Evolutionary conservation across 2,888 invertebrate genomes (phyloP).

Genomic region (Pseudococcus jackbeardsleyi): DNA sequence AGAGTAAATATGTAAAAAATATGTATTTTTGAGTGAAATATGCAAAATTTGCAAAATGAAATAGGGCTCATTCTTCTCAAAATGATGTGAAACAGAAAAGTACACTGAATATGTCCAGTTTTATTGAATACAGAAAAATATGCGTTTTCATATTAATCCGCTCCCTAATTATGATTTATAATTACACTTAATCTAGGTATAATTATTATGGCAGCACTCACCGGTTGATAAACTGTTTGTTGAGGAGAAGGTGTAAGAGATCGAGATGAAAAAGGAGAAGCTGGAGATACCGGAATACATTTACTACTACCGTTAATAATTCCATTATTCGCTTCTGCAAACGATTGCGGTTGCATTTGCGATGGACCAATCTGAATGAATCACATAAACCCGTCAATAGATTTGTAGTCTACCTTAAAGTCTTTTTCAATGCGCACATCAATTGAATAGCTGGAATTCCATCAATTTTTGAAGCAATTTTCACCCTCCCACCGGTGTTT

Average conservation of each 20-base stretch:
- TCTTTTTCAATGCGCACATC: neutral
- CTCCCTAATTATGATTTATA: no score
- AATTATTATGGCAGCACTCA: conserved; percentile 4
- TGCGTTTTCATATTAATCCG: no score
- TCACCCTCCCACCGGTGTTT: neutral
- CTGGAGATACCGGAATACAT: conserved; percentile 67
- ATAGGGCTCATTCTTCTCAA: no score
- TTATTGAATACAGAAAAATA: no score
- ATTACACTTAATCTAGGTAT: neutral
- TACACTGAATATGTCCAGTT: no score
- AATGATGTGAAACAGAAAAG: no score
- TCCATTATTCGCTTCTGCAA: conserved; percentile 62
- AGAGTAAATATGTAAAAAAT: no score
- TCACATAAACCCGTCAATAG: neutral
- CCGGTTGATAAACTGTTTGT: conserved; percentile 67
- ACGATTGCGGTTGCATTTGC: conserved; percentile 57
- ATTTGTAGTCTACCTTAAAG: neutral
- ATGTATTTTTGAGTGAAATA: no score
- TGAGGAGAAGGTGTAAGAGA: conserved; percentile 68
- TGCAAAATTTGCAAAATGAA: no score
- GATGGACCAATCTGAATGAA: conserved; percentile 54
- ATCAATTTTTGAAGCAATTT: neutral
- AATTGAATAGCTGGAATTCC: neutral
- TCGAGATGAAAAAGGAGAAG: conserved; percentile 68
- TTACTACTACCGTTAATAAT: conserved; percentile 64